A percentile compares a stretch with the other conserved stretches of the same genome.
Evolutionary conservation across 2,888 invertebrate genomes (phyloP).

Genomic region (Caenorhabditis sp.): DNA sequence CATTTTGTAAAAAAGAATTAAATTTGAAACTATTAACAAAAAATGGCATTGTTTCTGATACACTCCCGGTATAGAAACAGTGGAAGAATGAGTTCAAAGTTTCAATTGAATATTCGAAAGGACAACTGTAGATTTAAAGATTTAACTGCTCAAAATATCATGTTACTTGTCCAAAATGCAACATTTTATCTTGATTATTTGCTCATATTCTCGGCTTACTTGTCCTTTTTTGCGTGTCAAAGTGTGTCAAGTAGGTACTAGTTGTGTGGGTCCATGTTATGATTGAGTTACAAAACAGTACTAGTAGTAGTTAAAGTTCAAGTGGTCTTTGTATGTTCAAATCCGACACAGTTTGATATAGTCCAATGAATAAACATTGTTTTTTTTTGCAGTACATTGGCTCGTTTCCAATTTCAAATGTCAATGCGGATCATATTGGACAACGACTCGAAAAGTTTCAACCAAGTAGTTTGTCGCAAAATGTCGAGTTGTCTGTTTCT

Average conservation of each 20-base stretch:
- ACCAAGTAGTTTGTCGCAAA: slow-evolving; percentile 12
- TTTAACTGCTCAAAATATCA: neutral
- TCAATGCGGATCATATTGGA: slow-evolving; percentile 27
- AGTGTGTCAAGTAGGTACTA: neutral
- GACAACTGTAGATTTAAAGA: too few relatives aligned
- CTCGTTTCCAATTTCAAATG: slow-evolving; percentile 48
- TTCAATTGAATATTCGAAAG: too few relatives aligned
- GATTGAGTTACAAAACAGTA: neutral
- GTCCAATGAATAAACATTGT: neutral
- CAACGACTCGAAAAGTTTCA: slow-evolving; percentile 40
- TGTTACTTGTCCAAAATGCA: neutral
- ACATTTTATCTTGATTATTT: neutral
- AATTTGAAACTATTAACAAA: too few relatives aligned
- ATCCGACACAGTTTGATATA: neutral
- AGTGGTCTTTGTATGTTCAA: neutral
- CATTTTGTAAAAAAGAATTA: too few relatives aligned
- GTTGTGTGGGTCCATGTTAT: neutral
- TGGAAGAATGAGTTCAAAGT: too few relatives aligned
- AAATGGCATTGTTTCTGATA: too few relatives aligned
- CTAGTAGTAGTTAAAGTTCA: too few relatives aligned
- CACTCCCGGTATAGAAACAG: too few relatives aligned
- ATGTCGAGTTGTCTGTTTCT: slow-evolving; percentile 43
- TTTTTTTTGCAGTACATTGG: slow-evolving; percentile 48
- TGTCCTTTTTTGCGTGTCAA: neutral
- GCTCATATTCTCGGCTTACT: neutral